A percentile compares a stretch with the other conserved stretches of the same genome.
These are phyloP conservation scores for Podilymbus podiceps DNA, from an alignment of 2,113 vertebrate species.

Conservation along the genomic window DNA sequence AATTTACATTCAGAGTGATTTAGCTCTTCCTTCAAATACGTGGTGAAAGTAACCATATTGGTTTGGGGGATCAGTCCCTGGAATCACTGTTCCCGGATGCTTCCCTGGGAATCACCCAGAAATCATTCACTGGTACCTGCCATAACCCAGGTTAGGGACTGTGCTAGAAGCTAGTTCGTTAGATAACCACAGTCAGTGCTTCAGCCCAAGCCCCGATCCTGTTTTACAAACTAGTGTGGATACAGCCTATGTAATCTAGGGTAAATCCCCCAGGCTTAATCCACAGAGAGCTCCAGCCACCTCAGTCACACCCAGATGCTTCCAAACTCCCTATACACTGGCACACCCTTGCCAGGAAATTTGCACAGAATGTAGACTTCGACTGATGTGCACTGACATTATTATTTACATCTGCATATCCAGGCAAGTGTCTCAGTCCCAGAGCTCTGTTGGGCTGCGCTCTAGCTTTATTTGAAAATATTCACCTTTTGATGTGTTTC, in stretches of 20 bases:
- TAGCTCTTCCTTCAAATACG: background rate
- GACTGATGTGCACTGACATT: too few species aligned
- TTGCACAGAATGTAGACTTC: background rate
- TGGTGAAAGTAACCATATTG: accelerated
- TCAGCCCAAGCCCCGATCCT: background rate
- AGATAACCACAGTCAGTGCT: too few species aligned
- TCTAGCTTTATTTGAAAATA: background rate
- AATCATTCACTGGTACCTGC: background rate
- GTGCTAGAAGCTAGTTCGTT: background rate
- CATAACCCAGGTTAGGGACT: background rate
- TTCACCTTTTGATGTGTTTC: background rate
- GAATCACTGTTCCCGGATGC: background rate
- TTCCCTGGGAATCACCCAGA: background rate
- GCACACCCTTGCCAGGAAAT: background rate
- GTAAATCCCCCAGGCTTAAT: background rate
- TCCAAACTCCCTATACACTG: background rate
- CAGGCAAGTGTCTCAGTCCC: accelerated
- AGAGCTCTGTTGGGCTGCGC: background rate
- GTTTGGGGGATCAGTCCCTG: background rate
- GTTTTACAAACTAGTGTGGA: background rate
- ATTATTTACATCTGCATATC: background rate
- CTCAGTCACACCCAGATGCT: background rate
- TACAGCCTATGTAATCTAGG: background rate
- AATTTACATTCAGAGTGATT: background rate
- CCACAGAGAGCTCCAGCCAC: background rate